Evolutionary conservation across 2,888 invertebrate species (phyloP), one percentile per base, ranked within the genome.

Genomic region (Dicyrtomina minuta): DNA sequence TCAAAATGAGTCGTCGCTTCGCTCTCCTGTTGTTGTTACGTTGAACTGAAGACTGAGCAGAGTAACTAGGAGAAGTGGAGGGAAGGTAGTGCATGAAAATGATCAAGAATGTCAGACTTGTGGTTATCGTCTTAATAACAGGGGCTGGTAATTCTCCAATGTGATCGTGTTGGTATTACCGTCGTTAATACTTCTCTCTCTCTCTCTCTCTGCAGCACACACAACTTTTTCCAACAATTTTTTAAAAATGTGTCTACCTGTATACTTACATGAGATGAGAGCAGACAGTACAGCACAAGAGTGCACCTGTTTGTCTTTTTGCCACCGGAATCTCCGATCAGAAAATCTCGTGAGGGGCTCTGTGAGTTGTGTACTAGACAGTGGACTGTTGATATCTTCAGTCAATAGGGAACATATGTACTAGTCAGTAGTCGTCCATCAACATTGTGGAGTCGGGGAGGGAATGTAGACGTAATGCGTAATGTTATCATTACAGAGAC

Each of bases 71-170:
- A 17, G 39, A 41, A 43, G 17, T 39, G n/a, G 41, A 33, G 20
- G 13, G 46, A 56, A 58, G 27, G 58, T 70, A 71, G 73, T 73
- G 75, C 75, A 73, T 75, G 73, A 73, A 65, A 75, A 75, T 75
- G 73, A 75, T 75, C 73, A 75, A 69, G 64, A 61, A 33, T 15
- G 66, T 33, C 69, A 71, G 70, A 66, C 70, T 73, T 75, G 73
- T 75, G 75, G 73, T 74, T 72, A 59, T 67, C 71, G 69, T 72
- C 70, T 74, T 75, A 75, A 75, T 75, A 75, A 75, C 74, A 74
- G 75, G 70, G 68, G 55, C 72, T 70, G 67, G 59, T 67, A 53
- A 70, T 64, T 72, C 67, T 72, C 72, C 68, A 61, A 62, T 62
- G 68, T 66, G 66, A 68, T 70, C 65, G 73, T 70, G 71, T 70